Base-by-base conservation (phyloP, 2,113 vertebrate species). In the Eulemur macaco region DNA sequence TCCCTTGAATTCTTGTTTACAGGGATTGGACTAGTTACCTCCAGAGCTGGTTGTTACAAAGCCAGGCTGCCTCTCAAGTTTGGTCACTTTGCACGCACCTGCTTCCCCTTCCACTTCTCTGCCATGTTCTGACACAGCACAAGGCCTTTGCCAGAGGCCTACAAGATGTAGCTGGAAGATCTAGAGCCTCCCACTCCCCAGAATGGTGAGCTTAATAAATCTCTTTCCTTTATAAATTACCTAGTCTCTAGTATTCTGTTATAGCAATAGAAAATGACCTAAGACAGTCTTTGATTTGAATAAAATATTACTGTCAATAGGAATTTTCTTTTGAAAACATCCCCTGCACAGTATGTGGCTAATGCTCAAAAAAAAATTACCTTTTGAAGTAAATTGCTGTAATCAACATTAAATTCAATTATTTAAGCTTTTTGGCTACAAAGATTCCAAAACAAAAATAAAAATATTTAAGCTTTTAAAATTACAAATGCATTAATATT, bases 321-420 rank as follows among this genome's bases (percentile, higher is more conserved):
- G 1, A 81, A 81, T 74, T 86, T 69, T 76, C 54, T 88, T 90
- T 86, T 89, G 20, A 92, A 92, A 84, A 34, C 29, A 87, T 76
- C 17, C 20, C 63, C 25, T 94, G 17, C 47, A 45, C n/a, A 82
- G 1, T 80, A 39, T 25, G 34, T 21, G 8, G 81, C 6, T 47
- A 54, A 17, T 52, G 23, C 42, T 80, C 31, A 58, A 39, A 84
- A 89, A 84, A 84, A 91, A 56, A 21, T 23, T 60, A 23, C 6
- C 4, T 76, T 93, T 89, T 66, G 85, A 84, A 85, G 42, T 88
- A 93, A 69, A 80, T 4, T 78, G 50, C 34, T 77, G 14, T 37
- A 78, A 91, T 63, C 21, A 60, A 85, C 18, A 89, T 27, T 91
- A 78, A n/a, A 60, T 77, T 87, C 14, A 78, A 94, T 3, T 39